These are phyloP conservation scores for Prosopocoilus inquinatus DNA, from an alignment of 2,888 invertebrate genomes.

Conservation along the genomic window DNA sequence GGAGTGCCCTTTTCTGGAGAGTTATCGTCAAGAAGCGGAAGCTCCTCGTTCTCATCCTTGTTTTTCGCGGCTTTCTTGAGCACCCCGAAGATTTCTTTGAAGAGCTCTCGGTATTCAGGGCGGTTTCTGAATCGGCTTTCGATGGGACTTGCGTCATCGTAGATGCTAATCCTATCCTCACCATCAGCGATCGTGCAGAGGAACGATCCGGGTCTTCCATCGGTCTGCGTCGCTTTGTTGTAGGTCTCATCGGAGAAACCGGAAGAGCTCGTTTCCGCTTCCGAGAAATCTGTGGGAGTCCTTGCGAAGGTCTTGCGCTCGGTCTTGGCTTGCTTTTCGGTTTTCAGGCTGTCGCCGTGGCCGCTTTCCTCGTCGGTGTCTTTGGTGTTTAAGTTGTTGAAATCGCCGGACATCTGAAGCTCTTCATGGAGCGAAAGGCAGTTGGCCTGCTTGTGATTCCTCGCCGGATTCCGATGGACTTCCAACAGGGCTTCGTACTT, in stretches of 20 bases:
- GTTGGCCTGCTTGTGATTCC: conserved; percentile 51
- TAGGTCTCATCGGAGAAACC: conserved; percentile 78
- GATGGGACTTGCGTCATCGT: conserved; percentile 77
- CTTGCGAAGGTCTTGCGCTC: conserved; percentile 56
- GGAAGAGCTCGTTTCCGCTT: conserved; percentile 82
- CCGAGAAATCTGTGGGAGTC: conserved; percentile 80
- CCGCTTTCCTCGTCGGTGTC: conserved; percentile 66
- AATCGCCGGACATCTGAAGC: conserved; percentile 72
- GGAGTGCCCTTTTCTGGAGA: conserved; percentile 46
- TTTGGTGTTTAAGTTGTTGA: conserved; percentile 59
- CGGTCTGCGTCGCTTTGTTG: conserved; percentile 81
- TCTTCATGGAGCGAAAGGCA: conserved; percentile 68
- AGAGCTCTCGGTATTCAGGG: conserved; percentile 77
- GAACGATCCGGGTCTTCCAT: conserved; percentile 75
- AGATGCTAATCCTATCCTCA: conserved; percentile 81
- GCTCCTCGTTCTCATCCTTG: conserved; percentile 75
- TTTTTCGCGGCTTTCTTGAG: conserved; percentile 81
- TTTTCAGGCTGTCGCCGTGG: conserved; percentile 53
- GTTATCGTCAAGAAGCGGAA: conserved; percentile 69
- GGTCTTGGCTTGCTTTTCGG: conserved; percentile 52
- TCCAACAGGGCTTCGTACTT: conserved; percentile 82
- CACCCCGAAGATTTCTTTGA: conserved; percentile 81
- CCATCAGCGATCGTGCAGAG: conserved; percentile 83
- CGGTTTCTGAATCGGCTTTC: conserved; percentile 79
- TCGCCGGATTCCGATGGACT: conserved; percentile 69